Evolutionary conservation across 1,140 invertebrate genomes (phyloP), one percentile per base, ranked within the genome.

Genomic region (Leptinotarsa texana): DNA sequence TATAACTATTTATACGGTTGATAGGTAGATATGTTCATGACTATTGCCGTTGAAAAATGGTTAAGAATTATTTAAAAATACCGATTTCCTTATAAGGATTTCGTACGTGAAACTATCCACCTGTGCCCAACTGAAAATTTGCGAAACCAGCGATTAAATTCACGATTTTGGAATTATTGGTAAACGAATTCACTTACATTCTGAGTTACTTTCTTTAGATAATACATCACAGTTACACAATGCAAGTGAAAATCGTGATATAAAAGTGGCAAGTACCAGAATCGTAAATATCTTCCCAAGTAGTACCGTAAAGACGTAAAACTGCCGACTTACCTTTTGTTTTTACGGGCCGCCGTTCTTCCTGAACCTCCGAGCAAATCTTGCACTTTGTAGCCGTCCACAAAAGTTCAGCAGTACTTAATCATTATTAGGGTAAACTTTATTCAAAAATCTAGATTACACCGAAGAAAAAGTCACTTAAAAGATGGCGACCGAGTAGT

Each of bases 401-500:
- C 66, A 74, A 42, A 67, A 78, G 63, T 73, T 75, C 69, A 75
- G 73, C 66, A 68, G 61, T 67, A 66, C 27, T 69, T 67, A 70
- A 79, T 62, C 78, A 79, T 81, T 70, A 76, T 77, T 75, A 75
- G 70, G 65, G 57, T 48, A 77, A 79, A 79, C 73, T 77, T 78
- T 78, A 80, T 81, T 81, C 77, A 72, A 77, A 80, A 84, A 82
- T 82, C 81, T 80, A 74, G 78, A 57, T 70, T 13, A 47, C 33
- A 47, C 18, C 77, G 75, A 82, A 83, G 84, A 84, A 87, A 87
- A 87, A 87, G 82, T 87, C 82, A 84, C 84, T 81, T 86, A 86
- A 86, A 89, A 89, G 87, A 89, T 89, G 88, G 88, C 88, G 86
- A 87, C 87, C 84, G 84, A 83, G 82, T 82, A 83, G 79, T 82